Conservation (phyloP, 2,888 invertebrate species). For the Celastrina argiolus region DNA sequence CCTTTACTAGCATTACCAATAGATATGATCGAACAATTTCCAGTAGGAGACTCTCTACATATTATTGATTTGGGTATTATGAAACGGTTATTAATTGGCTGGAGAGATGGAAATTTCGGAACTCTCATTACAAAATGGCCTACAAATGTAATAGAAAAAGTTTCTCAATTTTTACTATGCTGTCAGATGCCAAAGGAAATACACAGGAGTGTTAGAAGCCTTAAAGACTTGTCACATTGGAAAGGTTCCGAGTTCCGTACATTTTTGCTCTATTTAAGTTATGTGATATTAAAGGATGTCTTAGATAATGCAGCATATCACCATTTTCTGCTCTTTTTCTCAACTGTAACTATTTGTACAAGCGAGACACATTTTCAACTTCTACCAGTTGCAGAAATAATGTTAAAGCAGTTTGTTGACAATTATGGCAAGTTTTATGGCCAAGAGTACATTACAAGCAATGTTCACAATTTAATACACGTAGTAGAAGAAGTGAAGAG, state of each 20-base stretch:
- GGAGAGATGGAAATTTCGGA: constrained; percentile 34
- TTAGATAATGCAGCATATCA: constrained; percentile 16
- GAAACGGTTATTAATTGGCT: constrained; percentile 34
- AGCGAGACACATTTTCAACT: background rate
- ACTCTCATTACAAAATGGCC: constrained; percentile 31
- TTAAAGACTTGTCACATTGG: constrained; percentile 28
- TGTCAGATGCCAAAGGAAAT: constrained; percentile 26
- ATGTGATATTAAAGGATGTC: constrained; percentile 24
- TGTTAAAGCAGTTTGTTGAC: constrained; percentile 25
- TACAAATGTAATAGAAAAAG: constrained; percentile 22
- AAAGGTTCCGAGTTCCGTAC: constrained; percentile 32
- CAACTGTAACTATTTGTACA: constrained; percentile 11
- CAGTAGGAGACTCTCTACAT: constrained; percentile 33
- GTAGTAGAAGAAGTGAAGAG: too few relatives aligned
- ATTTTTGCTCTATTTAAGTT: constrained; percentile 31
- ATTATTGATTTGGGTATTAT: constrained; percentile 34
- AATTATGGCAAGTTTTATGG: constrained; percentile 29
- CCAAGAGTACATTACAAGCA: too few relatives aligned
- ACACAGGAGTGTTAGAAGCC: constrained; percentile 22
- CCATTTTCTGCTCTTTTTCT: constrained; percentile 25
- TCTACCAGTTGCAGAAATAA: constrained; percentile 20
- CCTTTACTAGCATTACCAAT: constrained; percentile 28
- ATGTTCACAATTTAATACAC: too few relatives aligned
- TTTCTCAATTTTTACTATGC: constrained; percentile 12
- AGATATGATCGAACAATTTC: constrained; percentile 35